Evolutionary conservation across 2,113 vertebrate species (phyloP), one percentile per base, ranked within the genome.

Genomic region (Callionymus lyra): DNA sequence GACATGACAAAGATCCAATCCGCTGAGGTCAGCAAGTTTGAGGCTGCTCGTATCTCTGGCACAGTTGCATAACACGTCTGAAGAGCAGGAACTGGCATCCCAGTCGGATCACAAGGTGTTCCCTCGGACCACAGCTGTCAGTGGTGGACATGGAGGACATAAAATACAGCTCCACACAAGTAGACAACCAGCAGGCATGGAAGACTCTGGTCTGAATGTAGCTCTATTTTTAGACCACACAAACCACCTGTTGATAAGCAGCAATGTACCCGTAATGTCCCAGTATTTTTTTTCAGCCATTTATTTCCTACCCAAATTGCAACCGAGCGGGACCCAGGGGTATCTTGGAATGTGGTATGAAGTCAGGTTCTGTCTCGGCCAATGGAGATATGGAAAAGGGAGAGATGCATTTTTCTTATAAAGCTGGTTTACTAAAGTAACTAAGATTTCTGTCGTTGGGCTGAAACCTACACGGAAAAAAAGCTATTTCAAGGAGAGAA

Each of bases 151-250:
- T 12, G 36, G 53, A 45, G 48, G 55, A 15, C 38, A 42, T 38
- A 44, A 41, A 21, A 39, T 13, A 36, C 48, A n/a, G 44, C 52
- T 53, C 52, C 52, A 46, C 44, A 33, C 41, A 16, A 60, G 44
- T 45, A 41, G 41, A 56, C 21, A 37, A 38, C 36, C 33, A 42
- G 39, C 19, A 50, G 41, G 31, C 37, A 13, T 15, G 35, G 12
- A 47, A 50, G 34, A 43, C 42, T 34, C 12, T 35, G 35, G 48
- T 27, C 44, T 68, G 63, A 61, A 59, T 56, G 35, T 31, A 36
- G 15, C 27, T 50, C 65, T 80, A 72, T 72, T 72, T 72, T 58
- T 64, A 66, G 60, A 51, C 45, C 50, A 56, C 65, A 11, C 31
- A 19, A 6, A 12, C 44, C 5, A 18, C 13, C 12, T 17, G 34